Evolutionary conservation across 1,140 invertebrate species (phyloP), one percentile per base, ranked within the genome.

Genomic region (Drosophila arawakana): DNA sequence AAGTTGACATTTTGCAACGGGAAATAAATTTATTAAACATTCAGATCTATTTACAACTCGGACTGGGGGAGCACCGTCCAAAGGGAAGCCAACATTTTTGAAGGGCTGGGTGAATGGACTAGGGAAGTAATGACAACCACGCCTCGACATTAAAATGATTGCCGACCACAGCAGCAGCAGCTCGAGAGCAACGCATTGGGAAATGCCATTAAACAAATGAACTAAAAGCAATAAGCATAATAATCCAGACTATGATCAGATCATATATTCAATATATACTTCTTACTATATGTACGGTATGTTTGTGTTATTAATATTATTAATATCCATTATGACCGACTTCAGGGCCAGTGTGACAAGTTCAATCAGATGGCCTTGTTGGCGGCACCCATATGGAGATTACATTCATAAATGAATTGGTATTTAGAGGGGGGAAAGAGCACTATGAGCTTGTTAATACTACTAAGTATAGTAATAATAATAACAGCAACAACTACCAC

Each of bases 191-290:
- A 54, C 44, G 49, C 62, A 50, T 43, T 30, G 44, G 59, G 30
- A 43, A 76, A 72, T 76, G 67, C 73, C 84, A 88, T 88, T 88
- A 86, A 88, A 83, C 69, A 86, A 88, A 86, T 88, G 65, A 83
- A 80, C 80, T 77, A 72, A 73, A 80, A 83, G 82, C 83, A 76
- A 88, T 86, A 86, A 79, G 67, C 83, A 88, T 79, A 81, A 86
- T 81, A 85, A 81, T 71, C 59, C 41, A 54, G 13, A 25, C 39
- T 39, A 39, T 52, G 52, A 71, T 68, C 76, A 68, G 66, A 74
- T 61, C 70, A 68, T 61, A 49, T 34, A 18, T 11, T 60, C 47
- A 18, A 44, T 46, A 50, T 44, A 6, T 2, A 9, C 10, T 10
- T 57, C 4, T 30, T 10, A 25, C 4, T 30, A 67, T 58, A 54